Evolutionary conservation across 2,113 vertebrate genomes (phyloP).

Genomic region (Prietella phreatophila): DNA sequence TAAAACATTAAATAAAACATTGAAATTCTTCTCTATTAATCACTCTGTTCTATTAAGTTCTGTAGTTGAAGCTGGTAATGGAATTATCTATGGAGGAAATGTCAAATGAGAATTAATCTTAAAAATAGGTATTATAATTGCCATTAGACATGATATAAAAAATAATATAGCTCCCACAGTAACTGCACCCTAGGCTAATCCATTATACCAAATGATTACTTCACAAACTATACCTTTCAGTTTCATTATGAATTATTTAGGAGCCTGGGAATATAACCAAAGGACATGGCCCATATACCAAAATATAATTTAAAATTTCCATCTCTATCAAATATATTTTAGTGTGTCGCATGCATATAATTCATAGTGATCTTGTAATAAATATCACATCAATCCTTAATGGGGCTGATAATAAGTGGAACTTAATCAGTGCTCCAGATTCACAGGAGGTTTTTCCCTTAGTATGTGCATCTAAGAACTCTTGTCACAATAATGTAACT

Average conservation of each 20-base stretch:
- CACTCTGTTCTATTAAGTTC: not conserved
- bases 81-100: conserved; percentile 22
- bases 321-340: no score
- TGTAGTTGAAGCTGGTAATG: conserved; percentile 27
- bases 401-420: no score
- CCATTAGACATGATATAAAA: conserved; percentile 30
- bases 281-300: no score
- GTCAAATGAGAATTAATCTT: not conserved
- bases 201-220: not conserved
- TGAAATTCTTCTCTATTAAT: not conserved
- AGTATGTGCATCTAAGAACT: no score
- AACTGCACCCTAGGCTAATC: not conserved
- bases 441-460: no score
- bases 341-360: no score
- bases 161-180: not conserved
- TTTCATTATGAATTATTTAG: not conserved
- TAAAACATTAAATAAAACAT: not conserved
- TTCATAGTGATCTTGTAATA: no score
- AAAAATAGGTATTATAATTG: conserved; percentile 32
- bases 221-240: not conserved
- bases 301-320: no score
- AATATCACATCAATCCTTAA: no score
- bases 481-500: not conserved
- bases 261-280: not conserved
- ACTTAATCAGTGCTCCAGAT: no score